Conservation (phyloP, 2,797 vertebrate genomes). For the Denticeps clupeoides region DNA sequence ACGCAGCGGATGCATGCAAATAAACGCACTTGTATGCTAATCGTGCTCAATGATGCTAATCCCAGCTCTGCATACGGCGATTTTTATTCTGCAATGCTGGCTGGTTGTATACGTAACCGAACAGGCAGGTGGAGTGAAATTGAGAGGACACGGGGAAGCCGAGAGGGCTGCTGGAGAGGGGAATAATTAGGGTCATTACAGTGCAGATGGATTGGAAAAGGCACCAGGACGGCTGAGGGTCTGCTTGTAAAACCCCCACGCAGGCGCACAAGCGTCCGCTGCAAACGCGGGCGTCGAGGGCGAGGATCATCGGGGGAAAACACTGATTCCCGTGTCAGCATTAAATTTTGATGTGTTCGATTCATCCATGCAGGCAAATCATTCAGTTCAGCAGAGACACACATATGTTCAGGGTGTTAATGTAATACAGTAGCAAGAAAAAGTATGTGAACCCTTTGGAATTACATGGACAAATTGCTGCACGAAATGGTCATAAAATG, state of each 20-base stretch:
- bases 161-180: too few relatives aligned
- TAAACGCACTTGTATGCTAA: conserved; percentile 10
- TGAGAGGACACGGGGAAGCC: too few relatives aligned
- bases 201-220: background rate
- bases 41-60: background rate
- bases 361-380: conserved; percentile 20
- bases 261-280: background rate
- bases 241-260: background rate
- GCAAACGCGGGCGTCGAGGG: background rate
- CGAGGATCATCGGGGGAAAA: conserved; percentile 23
- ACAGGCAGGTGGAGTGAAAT: too few relatives aligned
- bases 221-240: background rate
- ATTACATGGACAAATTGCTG: too few relatives aligned
- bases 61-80: too few relatives aligned
- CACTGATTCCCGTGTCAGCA: conserved; percentile 29
- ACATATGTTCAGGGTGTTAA: too few relatives aligned
- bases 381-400: too few relatives aligned
- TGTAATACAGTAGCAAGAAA: too few relatives aligned
- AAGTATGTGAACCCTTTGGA: too few relatives aligned
- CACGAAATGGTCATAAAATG: too few relatives aligned
- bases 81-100: too few relatives aligned
- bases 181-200: conserved; percentile 10
- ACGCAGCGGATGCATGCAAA: conserved; percentile 26
- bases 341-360: conserved; percentile 57
- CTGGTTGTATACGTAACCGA: too few relatives aligned